These are phyloP conservation scores for Aplidium turbinatum DNA, from an alignment of 23 tunicate species.

Conservation along the genomic window DNA sequence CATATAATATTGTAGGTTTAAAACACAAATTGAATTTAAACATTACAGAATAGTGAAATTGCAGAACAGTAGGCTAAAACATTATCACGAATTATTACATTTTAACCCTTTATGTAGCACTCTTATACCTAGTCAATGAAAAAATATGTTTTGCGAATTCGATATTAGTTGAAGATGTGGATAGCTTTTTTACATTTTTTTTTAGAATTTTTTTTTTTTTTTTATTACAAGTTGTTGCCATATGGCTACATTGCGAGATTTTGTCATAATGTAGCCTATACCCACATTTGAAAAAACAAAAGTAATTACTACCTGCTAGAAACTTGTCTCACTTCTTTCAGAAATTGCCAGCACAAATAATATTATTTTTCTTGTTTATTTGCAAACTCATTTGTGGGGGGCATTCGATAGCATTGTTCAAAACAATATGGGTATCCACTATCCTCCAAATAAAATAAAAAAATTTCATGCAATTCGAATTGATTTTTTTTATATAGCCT, in stretches of 20 bases:
- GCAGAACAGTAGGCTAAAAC: no score
- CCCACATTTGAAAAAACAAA: neutral
- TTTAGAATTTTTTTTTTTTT: neutral
- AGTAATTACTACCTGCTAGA: neutral
- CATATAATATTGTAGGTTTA: no score
- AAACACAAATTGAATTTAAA: no score
- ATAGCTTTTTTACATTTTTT: neutral
- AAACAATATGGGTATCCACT: no score
- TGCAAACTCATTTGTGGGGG: neutral
- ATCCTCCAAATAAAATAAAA: no score
- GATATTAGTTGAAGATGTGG: neutral
- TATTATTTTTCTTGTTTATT: neutral
- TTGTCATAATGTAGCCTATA: neutral
- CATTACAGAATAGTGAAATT: no score
- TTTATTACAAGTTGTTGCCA: constrained; percentile 23
- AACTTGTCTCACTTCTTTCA: neutral
- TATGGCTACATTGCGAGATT: constrained; percentile 11
- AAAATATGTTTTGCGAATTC: neutral
- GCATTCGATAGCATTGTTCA: constrained; percentile 10
- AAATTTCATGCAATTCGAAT: no score
- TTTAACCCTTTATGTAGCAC: constrained; percentile 20
- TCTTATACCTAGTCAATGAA: neutral
- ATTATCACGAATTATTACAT: no score
- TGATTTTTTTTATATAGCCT: no score
- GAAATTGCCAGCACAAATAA: neutral